Evolutionary conservation across 2,113 vertebrate species (phyloP).

Genomic region (Pongo abelii): DNA sequence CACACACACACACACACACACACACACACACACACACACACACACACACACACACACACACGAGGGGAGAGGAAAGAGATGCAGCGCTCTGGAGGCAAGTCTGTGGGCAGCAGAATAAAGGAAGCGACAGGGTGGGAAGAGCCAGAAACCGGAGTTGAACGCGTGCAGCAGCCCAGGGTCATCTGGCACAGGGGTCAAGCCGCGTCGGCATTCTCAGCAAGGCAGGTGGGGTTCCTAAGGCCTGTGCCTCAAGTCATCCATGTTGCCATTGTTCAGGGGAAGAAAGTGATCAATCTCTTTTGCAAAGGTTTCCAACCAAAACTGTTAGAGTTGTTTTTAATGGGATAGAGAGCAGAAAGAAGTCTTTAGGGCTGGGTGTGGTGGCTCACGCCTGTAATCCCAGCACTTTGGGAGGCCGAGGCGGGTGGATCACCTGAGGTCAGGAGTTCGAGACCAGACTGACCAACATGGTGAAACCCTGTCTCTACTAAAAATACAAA

Average conservation of each 20-base stretch:
- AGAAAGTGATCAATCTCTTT: neutral
- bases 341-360: neutral
- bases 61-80: neutral
- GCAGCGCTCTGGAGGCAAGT: neutral
- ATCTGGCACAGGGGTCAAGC: fast-evolving
- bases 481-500: too few relatives aligned
- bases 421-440: too few relatives aligned
- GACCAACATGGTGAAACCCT: too few relatives aligned
- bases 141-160: neutral
- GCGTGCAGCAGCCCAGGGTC: neutral
- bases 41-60: neutral
- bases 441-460: too few relatives aligned
- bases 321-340: neutral
- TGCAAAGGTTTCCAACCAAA: neutral
- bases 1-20: neutral
- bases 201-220: fast-evolving
- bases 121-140: neutral
- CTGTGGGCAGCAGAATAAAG: neutral
- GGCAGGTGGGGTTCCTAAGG: neutral
- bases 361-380: neutral
- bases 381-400: too few relatives aligned
- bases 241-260: neutral
- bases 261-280: neutral
- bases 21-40: neutral
- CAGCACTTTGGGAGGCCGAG: too few relatives aligned